Conservation (phyloP, 1,140 invertebrate genomes). For the Leptinotarsa texana region DNA sequence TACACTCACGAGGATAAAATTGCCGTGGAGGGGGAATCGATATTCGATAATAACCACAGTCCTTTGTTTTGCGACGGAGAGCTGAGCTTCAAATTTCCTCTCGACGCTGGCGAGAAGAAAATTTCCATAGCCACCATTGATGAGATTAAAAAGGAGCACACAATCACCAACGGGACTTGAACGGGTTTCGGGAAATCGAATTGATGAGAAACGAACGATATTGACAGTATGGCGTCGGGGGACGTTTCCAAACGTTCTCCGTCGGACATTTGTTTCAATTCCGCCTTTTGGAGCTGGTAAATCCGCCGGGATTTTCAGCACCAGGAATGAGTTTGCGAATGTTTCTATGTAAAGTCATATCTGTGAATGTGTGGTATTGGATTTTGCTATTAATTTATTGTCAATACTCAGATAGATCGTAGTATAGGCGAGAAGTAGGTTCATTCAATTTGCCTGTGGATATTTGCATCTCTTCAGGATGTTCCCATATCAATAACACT, state of each 20-base stretch:
- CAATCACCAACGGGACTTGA: conserved; percentile 49
- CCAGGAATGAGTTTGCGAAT: too few species aligned
- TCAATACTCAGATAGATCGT: too few species aligned
- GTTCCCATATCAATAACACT: too few species aligned
- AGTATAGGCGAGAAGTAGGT: too few species aligned
- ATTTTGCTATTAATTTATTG: too few species aligned
- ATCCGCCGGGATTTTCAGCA: too few species aligned
- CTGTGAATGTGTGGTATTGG: too few species aligned
- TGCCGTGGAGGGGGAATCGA: conserved; percentile 55
- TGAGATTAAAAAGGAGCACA: conserved; percentile 53
- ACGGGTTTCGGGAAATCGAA: neutral
- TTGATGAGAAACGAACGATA: neutral
- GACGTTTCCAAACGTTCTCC: neutral
- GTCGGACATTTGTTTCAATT: too few species aligned
- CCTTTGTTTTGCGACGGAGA: conserved; percentile 51
- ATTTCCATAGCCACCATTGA: conserved; percentile 53
- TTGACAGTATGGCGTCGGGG: neutral
- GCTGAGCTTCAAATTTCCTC: conserved; percentile 53
- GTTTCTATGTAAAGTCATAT: too few species aligned
- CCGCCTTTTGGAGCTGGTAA: too few species aligned
- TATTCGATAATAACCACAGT: conserved; percentile 57
- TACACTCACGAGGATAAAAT: conserved; percentile 74
- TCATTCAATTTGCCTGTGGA: too few species aligned
- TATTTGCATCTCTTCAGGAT: too few species aligned
- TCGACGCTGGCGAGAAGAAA: conserved; percentile 47